Conservation (phyloP, 2,888 invertebrate genomes). For the Leptopilina syphax region DNA sequence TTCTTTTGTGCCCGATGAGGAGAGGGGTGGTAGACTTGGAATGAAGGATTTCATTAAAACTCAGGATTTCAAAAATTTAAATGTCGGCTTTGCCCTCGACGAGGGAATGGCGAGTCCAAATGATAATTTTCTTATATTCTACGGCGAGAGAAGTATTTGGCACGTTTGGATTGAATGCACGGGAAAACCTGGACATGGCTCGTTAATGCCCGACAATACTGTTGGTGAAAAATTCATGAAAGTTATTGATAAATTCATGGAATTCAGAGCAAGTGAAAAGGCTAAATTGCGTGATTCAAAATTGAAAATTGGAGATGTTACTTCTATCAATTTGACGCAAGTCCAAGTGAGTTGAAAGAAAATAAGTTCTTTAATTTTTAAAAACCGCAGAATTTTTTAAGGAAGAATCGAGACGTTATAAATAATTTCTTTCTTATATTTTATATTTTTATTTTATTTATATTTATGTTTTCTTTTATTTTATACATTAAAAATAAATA, state of each 20-base stretch:
- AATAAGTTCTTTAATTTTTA: no score
- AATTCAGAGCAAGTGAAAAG: constrained; percentile 81
- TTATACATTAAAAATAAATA: no score
- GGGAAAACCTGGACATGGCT: constrained; percentile 89
- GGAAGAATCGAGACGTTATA: no score
- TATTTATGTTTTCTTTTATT: no score
- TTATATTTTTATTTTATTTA: no score
- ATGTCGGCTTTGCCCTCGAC: constrained; percentile 88
- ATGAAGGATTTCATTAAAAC: constrained; percentile 84
- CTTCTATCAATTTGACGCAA: constrained; percentile 86
- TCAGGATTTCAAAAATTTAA: constrained; percentile 83
- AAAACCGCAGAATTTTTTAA: no score
- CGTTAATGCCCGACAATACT: constrained; percentile 83
- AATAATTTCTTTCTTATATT: no score
- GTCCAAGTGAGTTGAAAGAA: constrained; percentile 73
- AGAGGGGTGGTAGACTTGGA: constrained; percentile 85
- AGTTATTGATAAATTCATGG: constrained; percentile 83
- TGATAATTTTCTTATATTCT: constrained; percentile 65
- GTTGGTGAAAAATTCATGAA: constrained; percentile 85
- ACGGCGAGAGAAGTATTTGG: constrained; percentile 83
- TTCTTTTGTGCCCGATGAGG: constrained; percentile 88
- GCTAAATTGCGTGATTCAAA: constrained; percentile 78
- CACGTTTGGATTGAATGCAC: constrained; percentile 82
- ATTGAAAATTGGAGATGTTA: constrained; percentile 84
- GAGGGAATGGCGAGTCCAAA: constrained; percentile 79